Conservation (phyloP, 2,797 vertebrate genomes). For the Myioborus miniatus region DNA sequence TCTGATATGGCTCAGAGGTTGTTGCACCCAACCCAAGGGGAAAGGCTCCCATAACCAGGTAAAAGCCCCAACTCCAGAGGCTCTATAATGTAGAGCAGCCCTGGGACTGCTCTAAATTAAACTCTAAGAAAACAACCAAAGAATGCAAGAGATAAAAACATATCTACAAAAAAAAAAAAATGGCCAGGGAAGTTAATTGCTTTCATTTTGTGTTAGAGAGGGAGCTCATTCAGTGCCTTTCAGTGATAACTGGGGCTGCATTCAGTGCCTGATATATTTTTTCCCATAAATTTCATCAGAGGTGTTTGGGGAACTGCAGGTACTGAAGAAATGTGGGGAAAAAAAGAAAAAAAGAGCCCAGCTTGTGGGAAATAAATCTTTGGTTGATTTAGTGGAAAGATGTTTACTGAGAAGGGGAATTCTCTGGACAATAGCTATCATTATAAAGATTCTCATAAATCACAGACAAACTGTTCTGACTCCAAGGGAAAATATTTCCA, state of each 20-base stretch:
- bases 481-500: background rate
- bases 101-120: background rate
- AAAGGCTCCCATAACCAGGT: fast-evolving
- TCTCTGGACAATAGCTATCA: background rate
- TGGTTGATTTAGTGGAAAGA: background rate
- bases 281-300: background rate
- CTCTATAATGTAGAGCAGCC: background rate
- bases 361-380: background rate
- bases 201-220: background rate
- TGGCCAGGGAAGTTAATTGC: background rate
- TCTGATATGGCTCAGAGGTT: background rate
- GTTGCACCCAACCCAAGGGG: background rate
- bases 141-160: background rate
- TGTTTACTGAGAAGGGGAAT: background rate
- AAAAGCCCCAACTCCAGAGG: no score
- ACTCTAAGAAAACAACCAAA: background rate
- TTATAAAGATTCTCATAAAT: background rate
- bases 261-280: background rate
- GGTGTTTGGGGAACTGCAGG: background rate
- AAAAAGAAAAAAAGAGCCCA: background rate
- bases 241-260: background rate
- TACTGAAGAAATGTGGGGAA: background rate
- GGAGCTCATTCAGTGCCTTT: background rate
- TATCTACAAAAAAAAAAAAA: background rate
- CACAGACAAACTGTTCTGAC: background rate